Evolutionary conservation across 2,888 invertebrate genomes (phyloP).

Genomic region (Drosophila imparisetae): DNA sequence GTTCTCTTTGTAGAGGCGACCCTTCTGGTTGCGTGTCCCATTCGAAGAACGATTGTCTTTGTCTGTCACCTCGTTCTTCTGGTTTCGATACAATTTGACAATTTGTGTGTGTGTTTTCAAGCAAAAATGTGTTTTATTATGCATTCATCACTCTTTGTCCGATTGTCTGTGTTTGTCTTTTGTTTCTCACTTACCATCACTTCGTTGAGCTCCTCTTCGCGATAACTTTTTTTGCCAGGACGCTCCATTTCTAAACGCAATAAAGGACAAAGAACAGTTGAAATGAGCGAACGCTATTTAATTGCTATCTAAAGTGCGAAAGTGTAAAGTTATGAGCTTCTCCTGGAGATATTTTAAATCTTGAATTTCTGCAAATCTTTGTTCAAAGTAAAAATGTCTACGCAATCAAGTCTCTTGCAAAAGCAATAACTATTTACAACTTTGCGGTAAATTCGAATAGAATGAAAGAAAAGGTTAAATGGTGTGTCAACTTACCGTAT

Average conservation of each 20-base stretch:
- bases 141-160: neutral
- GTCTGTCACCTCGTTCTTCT: constrained; percentile 83
- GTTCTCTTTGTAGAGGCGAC: constrained; percentile 83
- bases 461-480: neutral
- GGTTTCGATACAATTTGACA: neutral
- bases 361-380: neutral
- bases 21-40: constrained; percentile 83
- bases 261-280: neutral
- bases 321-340: neutral
- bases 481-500: constrained; percentile 89
- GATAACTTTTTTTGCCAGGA: constrained; percentile 84
- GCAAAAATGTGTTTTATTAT: constrained; percentile 3
- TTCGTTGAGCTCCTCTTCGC: constrained; percentile 85
- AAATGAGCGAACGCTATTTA: neutral
- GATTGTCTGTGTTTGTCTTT: neutral
- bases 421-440: neutral
- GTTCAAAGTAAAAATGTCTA: neutral
- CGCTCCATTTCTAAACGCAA: constrained; percentile 83
- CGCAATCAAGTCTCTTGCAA: neutral
- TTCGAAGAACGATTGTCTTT: constrained; percentile 84
- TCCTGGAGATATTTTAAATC: neutral
- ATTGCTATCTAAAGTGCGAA: neutral
- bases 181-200: constrained; percentile 82
- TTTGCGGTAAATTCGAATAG: neutral
- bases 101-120: constrained; percentile 3